Conservation (phyloP, 2,888 invertebrate genomes). For the Caradrina clavipalpis region DNA sequence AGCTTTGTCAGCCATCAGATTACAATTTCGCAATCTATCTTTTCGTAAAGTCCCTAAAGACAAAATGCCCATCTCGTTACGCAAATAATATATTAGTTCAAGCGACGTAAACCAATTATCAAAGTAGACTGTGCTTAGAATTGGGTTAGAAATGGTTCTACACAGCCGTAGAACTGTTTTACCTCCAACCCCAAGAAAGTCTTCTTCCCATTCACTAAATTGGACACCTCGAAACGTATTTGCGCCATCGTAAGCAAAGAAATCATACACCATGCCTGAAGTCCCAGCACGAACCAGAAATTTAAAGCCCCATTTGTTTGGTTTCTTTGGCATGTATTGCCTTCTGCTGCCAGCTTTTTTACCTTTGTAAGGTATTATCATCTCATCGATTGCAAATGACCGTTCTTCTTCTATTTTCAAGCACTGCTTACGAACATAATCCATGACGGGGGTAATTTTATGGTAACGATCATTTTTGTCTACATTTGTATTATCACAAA, state of each 20-base stretch:
- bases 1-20: background rate
- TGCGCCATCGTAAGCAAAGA: constrained; percentile 47
- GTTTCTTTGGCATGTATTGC: constrained; percentile 42
- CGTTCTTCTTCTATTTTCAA: constrained; percentile 41
- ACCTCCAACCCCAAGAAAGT: constrained; percentile 7
- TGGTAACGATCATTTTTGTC: constrained; percentile 22
- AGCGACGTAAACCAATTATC: constrained; percentile 10
- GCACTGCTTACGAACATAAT: constrained; percentile 25
- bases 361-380: constrained; percentile 50
- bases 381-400: constrained; percentile 42
- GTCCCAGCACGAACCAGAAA: constrained; percentile 43
- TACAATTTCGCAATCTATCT: constrained; percentile 9
- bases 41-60: constrained; percentile 9
- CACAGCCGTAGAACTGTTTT: constrained; percentile 11
- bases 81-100: constrained; percentile 4
- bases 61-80: background rate
- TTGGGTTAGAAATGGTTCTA: constrained; percentile 9
- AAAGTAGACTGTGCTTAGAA: constrained; percentile 6
- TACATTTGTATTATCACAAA: constrained; percentile 30
- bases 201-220: constrained; percentile 8
- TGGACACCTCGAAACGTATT: constrained; percentile 23
- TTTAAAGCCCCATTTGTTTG: constrained; percentile 44
- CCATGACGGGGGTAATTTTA: constrained; percentile 21
- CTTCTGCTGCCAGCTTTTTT: constrained; percentile 45
- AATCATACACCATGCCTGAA: constrained; percentile 45